Conservation (phyloP, 1,140 invertebrate species). For the Mamestra configurata region DNA sequence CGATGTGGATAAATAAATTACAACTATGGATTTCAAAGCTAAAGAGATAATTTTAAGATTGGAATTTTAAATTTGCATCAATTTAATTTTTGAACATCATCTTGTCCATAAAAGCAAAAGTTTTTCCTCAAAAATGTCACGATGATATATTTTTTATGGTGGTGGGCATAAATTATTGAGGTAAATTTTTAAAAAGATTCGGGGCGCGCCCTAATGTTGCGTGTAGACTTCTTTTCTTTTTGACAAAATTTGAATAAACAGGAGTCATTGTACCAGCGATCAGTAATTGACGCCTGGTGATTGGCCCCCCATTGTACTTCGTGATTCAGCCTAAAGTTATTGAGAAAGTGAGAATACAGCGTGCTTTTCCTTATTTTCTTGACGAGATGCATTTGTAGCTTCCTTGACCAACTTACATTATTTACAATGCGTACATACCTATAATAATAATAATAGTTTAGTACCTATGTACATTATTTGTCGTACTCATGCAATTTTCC, state of each 20-base stretch:
- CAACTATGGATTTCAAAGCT: neutral
- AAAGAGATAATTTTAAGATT: neutral
- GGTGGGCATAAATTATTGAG: neutral
- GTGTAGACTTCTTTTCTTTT: neutral
- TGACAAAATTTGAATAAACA: slow-evolving; percentile 4
- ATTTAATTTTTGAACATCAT: no score
- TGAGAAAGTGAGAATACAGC: slow-evolving; percentile 31
- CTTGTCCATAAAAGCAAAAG: no score
- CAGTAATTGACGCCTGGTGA: slow-evolving; percentile 37
- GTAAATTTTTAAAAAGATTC: neutral
- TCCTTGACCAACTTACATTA: no score
- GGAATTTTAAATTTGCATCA: no score
- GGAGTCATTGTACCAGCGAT: slow-evolving; percentile 22
- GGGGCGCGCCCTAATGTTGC: no score
- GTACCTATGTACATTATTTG: no score
- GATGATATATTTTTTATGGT: no score
- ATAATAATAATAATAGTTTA: no score
- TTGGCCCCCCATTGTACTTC: slow-evolving; percentile 36
- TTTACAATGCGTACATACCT: no score
- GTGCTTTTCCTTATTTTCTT: slow-evolving; percentile 24
- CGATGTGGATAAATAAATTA: neutral
- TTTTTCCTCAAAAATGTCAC: no score
- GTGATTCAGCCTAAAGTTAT: slow-evolving; percentile 42
- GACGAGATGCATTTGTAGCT: neutral
- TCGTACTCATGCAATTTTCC: no score